Evolutionary conservation across 2,113 vertebrate species (phyloP).

Genomic region (Pelecanus crispus): DNA sequence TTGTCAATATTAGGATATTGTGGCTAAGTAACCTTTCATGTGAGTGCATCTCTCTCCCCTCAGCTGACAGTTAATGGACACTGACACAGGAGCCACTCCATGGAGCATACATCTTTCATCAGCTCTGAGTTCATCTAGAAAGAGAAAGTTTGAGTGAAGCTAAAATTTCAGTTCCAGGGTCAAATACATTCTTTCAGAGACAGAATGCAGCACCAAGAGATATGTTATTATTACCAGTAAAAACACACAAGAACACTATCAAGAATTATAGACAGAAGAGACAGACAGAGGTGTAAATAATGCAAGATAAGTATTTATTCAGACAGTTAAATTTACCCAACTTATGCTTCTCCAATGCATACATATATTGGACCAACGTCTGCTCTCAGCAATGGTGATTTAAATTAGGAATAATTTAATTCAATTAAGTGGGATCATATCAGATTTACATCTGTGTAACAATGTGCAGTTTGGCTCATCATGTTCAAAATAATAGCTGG

Average conservation of each 20-base stretch:
- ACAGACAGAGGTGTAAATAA: not conserved
- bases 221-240: not conserved
- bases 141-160: not conserved
- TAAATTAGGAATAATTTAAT: conserved; percentile 29
- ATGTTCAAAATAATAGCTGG: conserved; percentile 7
- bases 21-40: not conserved
- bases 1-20: not conserved
- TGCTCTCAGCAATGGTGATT: conserved; percentile 1
- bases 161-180: not conserved
- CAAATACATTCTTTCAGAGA: not conserved
- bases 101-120: not conserved
- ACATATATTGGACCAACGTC: not conserved
- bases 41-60: not conserved
- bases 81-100: not conserved
- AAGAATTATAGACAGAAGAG: not conserved
- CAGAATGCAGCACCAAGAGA: not conserved
- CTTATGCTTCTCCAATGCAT: not conserved
- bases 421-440: not conserved
- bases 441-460: conserved; percentile 6
- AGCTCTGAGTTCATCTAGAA: not conserved
- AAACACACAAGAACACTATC: not conserved
- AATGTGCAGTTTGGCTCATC: not conserved
- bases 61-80: not conserved
- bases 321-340: conserved; percentile 5
- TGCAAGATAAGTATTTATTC: conserved; percentile 44